phyloP scores from a whole-genome alignment of 2,888 invertebrate species.

The Drosophila vallismaia region DNA sequence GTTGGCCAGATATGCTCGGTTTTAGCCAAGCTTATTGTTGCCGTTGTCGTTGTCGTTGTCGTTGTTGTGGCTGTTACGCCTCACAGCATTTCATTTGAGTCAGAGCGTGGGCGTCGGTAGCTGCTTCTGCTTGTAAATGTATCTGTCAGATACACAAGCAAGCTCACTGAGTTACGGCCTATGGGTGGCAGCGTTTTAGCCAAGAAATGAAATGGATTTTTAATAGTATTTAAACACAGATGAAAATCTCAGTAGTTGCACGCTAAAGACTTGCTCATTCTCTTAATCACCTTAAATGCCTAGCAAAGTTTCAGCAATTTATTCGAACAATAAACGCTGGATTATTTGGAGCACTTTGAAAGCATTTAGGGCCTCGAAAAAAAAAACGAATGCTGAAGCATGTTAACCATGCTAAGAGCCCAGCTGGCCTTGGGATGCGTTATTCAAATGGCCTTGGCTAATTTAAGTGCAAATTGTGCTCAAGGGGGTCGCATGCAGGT shows the following conservation, averaged over 20 bases:
- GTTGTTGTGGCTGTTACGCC: slow-evolving; percentile 57
- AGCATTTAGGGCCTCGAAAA: slow-evolving; percentile 23
- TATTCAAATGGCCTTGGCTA: slow-evolving; percentile 62
- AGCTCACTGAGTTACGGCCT: slow-evolving; percentile 27
- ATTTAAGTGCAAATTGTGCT: slow-evolving; percentile 70
- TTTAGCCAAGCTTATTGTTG: slow-evolving; percentile 12
- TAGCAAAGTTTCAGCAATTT: neutral
- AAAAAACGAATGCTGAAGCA: slow-evolving; percentile 57
- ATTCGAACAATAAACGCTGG: neutral
- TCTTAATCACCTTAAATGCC: neutral
- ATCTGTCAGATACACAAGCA: slow-evolving; percentile 63
- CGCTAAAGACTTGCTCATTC: too few relatives aligned
- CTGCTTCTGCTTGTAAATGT: slow-evolving; percentile 40
- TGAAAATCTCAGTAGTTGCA: neutral
- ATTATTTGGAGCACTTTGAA: slow-evolving; percentile 38
- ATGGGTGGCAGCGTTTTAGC: slow-evolving; percentile 7
- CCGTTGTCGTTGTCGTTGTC: slow-evolving; percentile 12
- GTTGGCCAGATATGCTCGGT: slow-evolving; percentile 42
- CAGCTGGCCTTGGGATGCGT: slow-evolving; percentile 46
- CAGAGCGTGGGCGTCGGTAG: slow-evolving; percentile 24
- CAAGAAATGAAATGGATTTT: neutral
- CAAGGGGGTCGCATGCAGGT: slow-evolving; percentile 47
- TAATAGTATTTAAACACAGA: neutral
- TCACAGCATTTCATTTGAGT: slow-evolving; percentile 52
- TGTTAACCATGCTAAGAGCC: slow-evolving; percentile 52